These are phyloP conservation scores for Hypercompe scribonia DNA, from an alignment of 2,888 invertebrate genomes.

Conservation along the genomic window DNA sequence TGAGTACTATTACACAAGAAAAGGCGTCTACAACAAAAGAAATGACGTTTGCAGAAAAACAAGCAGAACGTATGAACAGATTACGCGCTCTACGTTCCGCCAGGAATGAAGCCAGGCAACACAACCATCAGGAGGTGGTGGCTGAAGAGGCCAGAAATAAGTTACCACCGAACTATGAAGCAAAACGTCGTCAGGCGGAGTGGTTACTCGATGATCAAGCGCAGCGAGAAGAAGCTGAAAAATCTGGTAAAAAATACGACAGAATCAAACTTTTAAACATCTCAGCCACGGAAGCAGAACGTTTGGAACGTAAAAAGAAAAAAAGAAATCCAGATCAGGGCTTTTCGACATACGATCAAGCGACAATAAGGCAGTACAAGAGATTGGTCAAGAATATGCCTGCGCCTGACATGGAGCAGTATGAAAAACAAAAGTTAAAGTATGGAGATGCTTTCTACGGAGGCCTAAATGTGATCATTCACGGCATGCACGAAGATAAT, in stretches of 20 bases:
- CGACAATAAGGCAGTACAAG: conserved; percentile 95
- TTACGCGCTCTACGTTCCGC: conserved; percentile 90
- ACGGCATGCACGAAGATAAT: conserved; percentile 95
- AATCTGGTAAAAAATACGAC: conserved; percentile 95
- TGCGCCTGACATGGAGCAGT: conserved; percentile 92
- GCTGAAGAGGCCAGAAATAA: conserved; percentile 98
- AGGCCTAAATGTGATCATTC: conserved; percentile 95
- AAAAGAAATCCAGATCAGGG: conserved; percentile 98
- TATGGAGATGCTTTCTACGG: conserved; percentile 98
- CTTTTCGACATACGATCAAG: conserved; percentile 96
- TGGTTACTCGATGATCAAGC: conserved; percentile 97
- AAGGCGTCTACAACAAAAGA: conserved; percentile 64
- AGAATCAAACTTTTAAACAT: conserved; percentile 94
- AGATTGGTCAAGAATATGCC: conserved; percentile 94
- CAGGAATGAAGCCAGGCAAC: conserved; percentile 95
- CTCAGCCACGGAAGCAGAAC: conserved; percentile 96
- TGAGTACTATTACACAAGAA: conserved; percentile 69
- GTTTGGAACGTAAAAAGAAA: conserved; percentile 92
- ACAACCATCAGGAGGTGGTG: conserved; percentile 98
- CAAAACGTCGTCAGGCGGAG: conserved; percentile 95
- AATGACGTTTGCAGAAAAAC: conserved; percentile 88
- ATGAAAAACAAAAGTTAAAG: conserved; percentile 93
- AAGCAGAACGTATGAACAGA: conserved; percentile 92
- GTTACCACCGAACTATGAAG: conserved; percentile 97
- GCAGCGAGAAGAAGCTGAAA: conserved; percentile 91